Base-by-base conservation (phyloP, 2,113 vertebrate genomes). In the Megaceryle torquata region DNA sequence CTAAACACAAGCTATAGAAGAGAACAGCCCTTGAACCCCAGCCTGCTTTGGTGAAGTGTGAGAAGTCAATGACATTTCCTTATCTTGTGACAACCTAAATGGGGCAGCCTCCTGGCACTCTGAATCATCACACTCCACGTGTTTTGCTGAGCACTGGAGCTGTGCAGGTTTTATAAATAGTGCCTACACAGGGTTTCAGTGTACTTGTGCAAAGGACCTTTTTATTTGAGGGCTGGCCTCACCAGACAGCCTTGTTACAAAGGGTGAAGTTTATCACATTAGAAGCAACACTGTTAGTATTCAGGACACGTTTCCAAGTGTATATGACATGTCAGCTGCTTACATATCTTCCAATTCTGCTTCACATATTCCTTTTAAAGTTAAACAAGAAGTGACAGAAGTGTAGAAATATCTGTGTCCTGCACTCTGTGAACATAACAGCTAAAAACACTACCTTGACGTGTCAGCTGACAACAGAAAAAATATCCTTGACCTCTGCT, bases 371-470 rank as follows among this genome's bases (percentile, higher is more conserved):
- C 92, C 68, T 94, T 95, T 96, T 92, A 86, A 82, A 90, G 67
- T 91, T 86, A 88, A 97, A 97, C 93, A 68, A 7, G 74, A 96
- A 97, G 87, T 88, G 97, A 96, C 88, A 96, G 95, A 88, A 87
- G 60, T 91, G 92, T 64, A 91, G 94, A 91, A 91, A 97, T 84
- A 86, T 69, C 94, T 82, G 14, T 51, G 86, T 94, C 93, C 90
- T 79, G 72, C 78, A 92, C 75, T 92, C 77, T 54, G 78, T 69
- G 92, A 96, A 89, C 64, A 82, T 88, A 94, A 82, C 92, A 91
- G 91, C 85, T 92, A 70, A 88, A 91, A 94, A 93, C 94, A 18
- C 5, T 18, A 82, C 94, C 90, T 68, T 88, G 88, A 93, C 65
- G n/a, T 33, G 65, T 85, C 92, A 92, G 35, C 72, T 88, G 94